These are phyloP conservation scores for Drosophila bifasciata DNA, from an alignment of 1,140 invertebrate species.

Conservation along the genomic window DNA sequence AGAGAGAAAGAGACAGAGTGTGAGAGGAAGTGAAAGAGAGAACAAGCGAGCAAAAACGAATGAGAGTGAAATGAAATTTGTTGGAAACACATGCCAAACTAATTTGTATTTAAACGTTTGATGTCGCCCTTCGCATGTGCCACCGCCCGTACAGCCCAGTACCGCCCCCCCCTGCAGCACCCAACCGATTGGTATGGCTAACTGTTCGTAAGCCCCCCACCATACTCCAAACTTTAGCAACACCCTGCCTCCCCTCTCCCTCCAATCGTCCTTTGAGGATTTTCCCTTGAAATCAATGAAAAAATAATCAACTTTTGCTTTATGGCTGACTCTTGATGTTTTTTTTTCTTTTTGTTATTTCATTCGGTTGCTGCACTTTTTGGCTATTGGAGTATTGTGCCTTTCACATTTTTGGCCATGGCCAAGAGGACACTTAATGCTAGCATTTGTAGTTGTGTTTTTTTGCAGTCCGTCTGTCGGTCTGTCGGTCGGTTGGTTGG, in stretches of 20 bases:
- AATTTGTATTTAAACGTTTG: conserved; percentile 71
- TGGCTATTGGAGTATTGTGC: conserved; percentile 25
- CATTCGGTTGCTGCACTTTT: conserved; percentile 24
- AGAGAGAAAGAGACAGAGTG: neutral
- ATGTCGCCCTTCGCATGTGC: conserved; percentile 26
- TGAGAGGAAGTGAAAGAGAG: neutral
- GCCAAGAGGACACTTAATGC: conserved; percentile 44
- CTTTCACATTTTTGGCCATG: conserved; percentile 43
- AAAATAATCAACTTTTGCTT: conserved; percentile 70
- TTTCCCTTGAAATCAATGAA: conserved; percentile 50
- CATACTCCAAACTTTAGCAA: no score
- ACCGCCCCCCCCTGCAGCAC: neutral
- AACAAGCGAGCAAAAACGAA: neutral
- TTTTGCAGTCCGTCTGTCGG: conserved; percentile 5
- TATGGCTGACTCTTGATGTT: conserved; percentile 35
- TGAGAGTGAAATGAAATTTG: conserved; percentile 37
- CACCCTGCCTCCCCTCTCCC: no score
- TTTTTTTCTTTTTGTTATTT: conserved; percentile 4
- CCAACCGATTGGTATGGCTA: no score
- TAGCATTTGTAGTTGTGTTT: conserved; percentile 46
- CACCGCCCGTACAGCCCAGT: conserved; percentile 2
- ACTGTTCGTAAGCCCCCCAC: no score
- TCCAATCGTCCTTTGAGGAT: no score
- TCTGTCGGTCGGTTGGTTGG: no score
- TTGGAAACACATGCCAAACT: conserved; percentile 53